Conservation (phyloP, 2,113 vertebrate genomes). For the Octodon degus region DNA sequence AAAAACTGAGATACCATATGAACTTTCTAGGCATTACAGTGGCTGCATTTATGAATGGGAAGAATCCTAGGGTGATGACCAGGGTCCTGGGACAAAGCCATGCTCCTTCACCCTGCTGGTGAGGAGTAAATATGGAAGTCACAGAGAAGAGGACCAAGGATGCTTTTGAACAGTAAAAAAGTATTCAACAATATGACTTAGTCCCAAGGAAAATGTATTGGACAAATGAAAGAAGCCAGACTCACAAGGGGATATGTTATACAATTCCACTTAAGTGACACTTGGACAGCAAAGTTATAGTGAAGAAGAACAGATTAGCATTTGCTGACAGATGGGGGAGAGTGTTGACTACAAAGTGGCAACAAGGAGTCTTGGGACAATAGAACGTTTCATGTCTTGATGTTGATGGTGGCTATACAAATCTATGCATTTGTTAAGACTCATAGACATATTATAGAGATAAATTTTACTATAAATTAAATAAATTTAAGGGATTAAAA, state of each 20-base stretch:
- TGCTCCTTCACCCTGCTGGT: not conserved
- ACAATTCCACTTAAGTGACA: not conserved
- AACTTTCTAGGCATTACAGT: not conserved
- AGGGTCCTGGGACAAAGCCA: not conserved
- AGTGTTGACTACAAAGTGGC: not conserved
- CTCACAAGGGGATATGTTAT: not conserved
- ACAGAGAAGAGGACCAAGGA: not conserved
- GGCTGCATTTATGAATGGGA: not conserved
- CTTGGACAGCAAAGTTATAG: not conserved
- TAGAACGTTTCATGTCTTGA: not conserved
- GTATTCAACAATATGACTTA: not conserved
- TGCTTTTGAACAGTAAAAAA: not conserved
- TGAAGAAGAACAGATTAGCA: not conserved
- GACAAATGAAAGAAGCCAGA: not conserved
- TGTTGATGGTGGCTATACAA: not conserved
- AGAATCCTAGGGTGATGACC: not conserved
- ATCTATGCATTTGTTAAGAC: not conserved
- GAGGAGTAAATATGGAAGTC: not conserved
- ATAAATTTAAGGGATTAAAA: constrained; percentile 8
- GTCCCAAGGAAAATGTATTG: not conserved
- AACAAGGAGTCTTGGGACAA: not conserved
- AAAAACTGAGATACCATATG: not conserved
- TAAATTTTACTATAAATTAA: constrained; percentile 20
- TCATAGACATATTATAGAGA: not conserved
- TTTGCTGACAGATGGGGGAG: not conserved